A percentile compares a stretch with the other conserved stretches of the same genome.
Evolutionary conservation across 2,797 vertebrate genomes (phyloP).

Genomic region (Microctenopoma steveboyesi): DNA sequence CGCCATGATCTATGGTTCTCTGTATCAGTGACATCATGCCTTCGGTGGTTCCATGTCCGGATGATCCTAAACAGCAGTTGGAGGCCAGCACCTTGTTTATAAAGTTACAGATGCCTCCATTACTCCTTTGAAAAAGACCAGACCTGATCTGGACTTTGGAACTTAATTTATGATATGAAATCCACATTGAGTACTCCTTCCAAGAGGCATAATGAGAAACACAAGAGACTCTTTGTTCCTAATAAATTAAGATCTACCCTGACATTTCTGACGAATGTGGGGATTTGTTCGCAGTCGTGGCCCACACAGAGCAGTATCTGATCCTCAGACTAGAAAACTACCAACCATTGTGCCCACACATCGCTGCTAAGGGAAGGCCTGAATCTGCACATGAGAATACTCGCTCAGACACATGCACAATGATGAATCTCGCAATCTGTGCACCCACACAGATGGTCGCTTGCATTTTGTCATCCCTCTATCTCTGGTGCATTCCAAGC

Average conservation of each 20-base stretch:
- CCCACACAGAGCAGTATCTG: slow-evolving; percentile 50
- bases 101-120: slow-evolving; percentile 14
- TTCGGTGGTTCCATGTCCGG: slow-evolving; percentile 57
- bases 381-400: slow-evolving; percentile 50
- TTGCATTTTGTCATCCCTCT: slow-evolving; percentile 50
- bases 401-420: slow-evolving; percentile 39
- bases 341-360: slow-evolving; percentile 67
- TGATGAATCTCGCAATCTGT: slow-evolving; percentile 46
- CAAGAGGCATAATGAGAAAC: slow-evolving; percentile 6
- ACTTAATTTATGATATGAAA: slow-evolving; percentile 12
- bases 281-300: slow-evolving; percentile 44
- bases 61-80: slow-evolving; percentile 42
- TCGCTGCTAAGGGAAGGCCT: slow-evolving; percentile 54
- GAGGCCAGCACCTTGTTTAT: slow-evolving; percentile 25
- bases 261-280: slow-evolving; percentile 43
- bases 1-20: slow-evolving; percentile 35
- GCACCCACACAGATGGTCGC: slow-evolving; percentile 60
- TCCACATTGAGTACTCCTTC: not conserved
- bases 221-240: slow-evolving; percentile 24
- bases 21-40: slow-evolving; percentile 30
- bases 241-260: slow-evolving; percentile 25
- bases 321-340: slow-evolving; percentile 54
- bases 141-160: not conserved
- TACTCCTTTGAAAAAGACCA: not conserved
- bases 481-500: slow-evolving; percentile 31